These are phyloP conservation scores for Eurytoma californica DNA, from an alignment of 2,888 invertebrate species.

Conservation along the genomic window DNA sequence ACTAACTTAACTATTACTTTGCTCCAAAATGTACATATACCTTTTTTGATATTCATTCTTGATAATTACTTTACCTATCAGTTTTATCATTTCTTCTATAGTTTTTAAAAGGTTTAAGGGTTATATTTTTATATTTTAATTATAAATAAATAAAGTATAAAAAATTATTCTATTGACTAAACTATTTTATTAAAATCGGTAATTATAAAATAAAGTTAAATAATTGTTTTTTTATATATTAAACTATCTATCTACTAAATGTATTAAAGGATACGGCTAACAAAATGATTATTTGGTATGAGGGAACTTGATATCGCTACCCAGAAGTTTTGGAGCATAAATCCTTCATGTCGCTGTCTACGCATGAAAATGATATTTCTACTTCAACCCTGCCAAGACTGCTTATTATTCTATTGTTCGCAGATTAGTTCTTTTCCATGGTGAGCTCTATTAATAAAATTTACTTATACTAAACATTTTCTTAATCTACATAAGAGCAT, in stretches of 20 bases:
- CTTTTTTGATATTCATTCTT: not conserved
- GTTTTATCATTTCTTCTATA: slow-evolving; percentile 18
- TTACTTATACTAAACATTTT: slow-evolving; percentile 23
- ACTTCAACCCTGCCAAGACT: slow-evolving; percentile 44
- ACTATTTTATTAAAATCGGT: not conserved
- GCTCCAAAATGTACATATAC: slow-evolving; percentile 35
- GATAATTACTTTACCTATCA: slow-evolving; percentile 3
- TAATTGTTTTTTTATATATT: slow-evolving; percentile 18
- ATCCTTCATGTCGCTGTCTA: slow-evolving; percentile 35
- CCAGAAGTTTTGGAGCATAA: slow-evolving; percentile 47
- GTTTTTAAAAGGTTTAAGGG: slow-evolving; percentile 29
- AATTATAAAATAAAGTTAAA: slow-evolving; percentile 7
- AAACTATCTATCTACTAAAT: slow-evolving; percentile 42
- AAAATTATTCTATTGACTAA: slow-evolving; percentile 6
- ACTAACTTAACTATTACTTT: slow-evolving; percentile 34
- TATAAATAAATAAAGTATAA: slow-evolving; percentile 11
- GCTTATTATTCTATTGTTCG: slow-evolving; percentile 45
- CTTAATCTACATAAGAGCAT: slow-evolving; percentile 1
- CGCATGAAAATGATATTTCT: slow-evolving; percentile 46
- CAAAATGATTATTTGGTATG: slow-evolving; percentile 47
- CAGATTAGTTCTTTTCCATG: slow-evolving; percentile 49
- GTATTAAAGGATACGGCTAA: slow-evolving; percentile 55
- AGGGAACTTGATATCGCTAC: slow-evolving; percentile 45
- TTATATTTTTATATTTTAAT: slow-evolving; percentile 23
- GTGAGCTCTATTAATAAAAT: slow-evolving; percentile 50